phyloP scores from a whole-genome alignment of 1,140 invertebrate genomes.

The Drosophila santomea region DNA sequence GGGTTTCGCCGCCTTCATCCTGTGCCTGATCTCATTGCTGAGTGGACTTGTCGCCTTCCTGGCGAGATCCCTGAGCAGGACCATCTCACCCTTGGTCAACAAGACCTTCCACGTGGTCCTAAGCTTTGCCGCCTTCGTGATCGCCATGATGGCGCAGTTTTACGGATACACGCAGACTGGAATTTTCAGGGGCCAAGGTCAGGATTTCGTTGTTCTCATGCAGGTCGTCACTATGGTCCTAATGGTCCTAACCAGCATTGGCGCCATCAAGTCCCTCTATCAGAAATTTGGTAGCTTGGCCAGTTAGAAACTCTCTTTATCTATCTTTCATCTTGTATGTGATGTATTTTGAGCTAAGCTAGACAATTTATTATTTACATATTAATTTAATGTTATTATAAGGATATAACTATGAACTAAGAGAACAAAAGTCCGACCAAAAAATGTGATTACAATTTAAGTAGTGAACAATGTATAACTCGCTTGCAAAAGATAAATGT shows the following conservation, averaged over 20 bases:
- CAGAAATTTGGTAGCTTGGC: slow-evolving; percentile 43
- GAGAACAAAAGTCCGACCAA: background rate
- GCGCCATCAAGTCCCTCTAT: slow-evolving; percentile 64
- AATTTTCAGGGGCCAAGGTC: slow-evolving; percentile 55
- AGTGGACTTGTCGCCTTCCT: slow-evolving; percentile 57
- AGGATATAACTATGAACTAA: no score
- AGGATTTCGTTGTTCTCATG: slow-evolving; percentile 64
- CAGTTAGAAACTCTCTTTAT: slow-evolving; percentile 11
- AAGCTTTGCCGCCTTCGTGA: slow-evolving; percentile 63
- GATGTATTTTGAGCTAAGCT: background rate
- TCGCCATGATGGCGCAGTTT: slow-evolving; percentile 70
- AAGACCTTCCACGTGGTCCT: slow-evolving; percentile 69
- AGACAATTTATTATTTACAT: background rate
- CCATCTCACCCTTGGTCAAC: slow-evolving; percentile 55
- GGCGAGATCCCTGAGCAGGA: slow-evolving; percentile 31
- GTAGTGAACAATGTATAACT: no score
- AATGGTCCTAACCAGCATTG: slow-evolving; percentile 70
- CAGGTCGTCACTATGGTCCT: slow-evolving; percentile 57
- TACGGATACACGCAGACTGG: slow-evolving; percentile 63
- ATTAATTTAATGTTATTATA: background rate
- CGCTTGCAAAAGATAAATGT: no score
- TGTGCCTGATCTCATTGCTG: slow-evolving; percentile 61
- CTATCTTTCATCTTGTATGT: background rate
- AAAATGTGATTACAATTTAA: no score
- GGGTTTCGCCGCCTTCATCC: slow-evolving; percentile 70